Conservation (phyloP, 2,888 invertebrate genomes). For the Pollenia labialis region DNA sequence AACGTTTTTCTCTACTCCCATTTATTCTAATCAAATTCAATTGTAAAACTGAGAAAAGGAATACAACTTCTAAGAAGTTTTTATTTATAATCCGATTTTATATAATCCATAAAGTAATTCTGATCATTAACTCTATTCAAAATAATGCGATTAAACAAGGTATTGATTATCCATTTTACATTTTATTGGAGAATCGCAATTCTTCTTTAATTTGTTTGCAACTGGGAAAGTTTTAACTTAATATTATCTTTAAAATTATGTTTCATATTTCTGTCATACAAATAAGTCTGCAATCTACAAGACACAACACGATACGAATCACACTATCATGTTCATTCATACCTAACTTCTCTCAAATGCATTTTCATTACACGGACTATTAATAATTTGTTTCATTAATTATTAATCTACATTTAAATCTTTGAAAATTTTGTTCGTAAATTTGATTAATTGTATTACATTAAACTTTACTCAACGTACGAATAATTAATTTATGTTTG, state of each 20-base stretch:
- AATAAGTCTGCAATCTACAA: constrained; percentile 34
- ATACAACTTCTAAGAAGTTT: too few relatives aligned
- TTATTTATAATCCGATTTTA: too few relatives aligned
- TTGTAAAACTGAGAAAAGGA: too few relatives aligned
- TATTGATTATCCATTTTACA: too few relatives aligned
- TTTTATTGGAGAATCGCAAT: too few relatives aligned
- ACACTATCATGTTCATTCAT: background rate
- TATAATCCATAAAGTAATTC: too few relatives aligned
- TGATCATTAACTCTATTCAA: too few relatives aligned
- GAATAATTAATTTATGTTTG: constrained; percentile 22
- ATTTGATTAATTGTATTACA: constrained; percentile 59
- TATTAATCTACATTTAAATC: constrained; percentile 5
- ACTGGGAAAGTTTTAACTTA: too few relatives aligned
- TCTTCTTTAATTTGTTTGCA: too few relatives aligned
- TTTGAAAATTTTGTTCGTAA: constrained; percentile 1
- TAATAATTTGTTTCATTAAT: constrained; percentile 18
- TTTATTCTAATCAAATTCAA: too few relatives aligned
- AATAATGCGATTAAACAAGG: too few relatives aligned
- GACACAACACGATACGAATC: background rate
- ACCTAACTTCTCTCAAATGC: background rate
- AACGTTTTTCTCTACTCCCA: too few relatives aligned
- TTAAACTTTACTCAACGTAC: constrained; percentile 25
- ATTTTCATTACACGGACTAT: constrained; percentile 23
- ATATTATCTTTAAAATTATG: constrained; percentile 10
- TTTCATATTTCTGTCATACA: constrained; percentile 4